Base-by-base conservation (phyloP, 2,888 invertebrate genomes). In the Eristalis tenax region DNA sequence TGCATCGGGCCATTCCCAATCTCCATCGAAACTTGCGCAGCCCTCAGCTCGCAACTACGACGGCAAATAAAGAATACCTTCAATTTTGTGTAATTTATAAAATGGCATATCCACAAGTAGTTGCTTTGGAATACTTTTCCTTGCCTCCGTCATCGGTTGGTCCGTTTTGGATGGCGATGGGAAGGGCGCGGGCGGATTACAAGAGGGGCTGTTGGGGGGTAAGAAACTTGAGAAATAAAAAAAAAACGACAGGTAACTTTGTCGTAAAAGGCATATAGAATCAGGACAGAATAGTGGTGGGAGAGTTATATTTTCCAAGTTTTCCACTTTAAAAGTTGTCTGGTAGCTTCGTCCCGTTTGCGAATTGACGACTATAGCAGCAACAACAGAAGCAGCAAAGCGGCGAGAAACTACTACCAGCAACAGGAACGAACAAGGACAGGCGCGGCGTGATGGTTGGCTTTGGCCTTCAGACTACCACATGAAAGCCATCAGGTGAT, bases 81-180 rank as follows among this genome's bases (percentile, higher is more conserved):
- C 83, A 87, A 87, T 87, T 87, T 87, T 68, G 87, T 87, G 87
- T 87, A 87, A 87, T 87, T 87, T 87, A 87, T 87, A 87, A 87
- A 87, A 87, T 87, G 87, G 83, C 87, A 87, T 83, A 87, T 87
- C 87, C 80, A 87, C 87, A 87, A 87, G 87, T 87, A 83, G 87
- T 87, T 87, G 87, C 87, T 87, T 83, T 83, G 71, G 57, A 75
- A 83, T 70, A 78, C 26, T 61, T 65, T 56, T 63, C 50, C 43
- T 4, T 64, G 13, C 38, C 59, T 5, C 61, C 61, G 23, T 32
- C 65, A 18, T 23, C 18, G 50, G 18, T 1, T n/a, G 50, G 50
- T 18, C 18, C 18, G 50, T n/a, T 50, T 50, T 50, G 18, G 18
- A 8, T 18, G 50, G 18, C 10, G 40, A 15, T 18, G 22, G 35